phyloP scores from a whole-genome alignment of 2,888 invertebrate genomes.

The Watsonalla cultraria region DNA sequence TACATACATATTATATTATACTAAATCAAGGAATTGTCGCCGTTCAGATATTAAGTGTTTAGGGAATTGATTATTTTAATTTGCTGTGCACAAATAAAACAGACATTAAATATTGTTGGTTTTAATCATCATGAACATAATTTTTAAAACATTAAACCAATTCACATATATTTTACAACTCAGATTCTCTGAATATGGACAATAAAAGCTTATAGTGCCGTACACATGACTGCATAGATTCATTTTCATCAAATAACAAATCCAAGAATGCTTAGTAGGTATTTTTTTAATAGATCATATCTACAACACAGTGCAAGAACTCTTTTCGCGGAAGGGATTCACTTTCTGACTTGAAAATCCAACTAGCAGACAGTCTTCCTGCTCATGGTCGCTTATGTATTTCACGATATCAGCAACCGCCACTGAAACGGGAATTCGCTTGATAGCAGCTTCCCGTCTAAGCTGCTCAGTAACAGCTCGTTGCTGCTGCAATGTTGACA shows the following conservation, averaged over 20 bases:
- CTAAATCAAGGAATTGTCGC: neutral
- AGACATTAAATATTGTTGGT: neutral
- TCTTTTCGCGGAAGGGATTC: slow-evolving; percentile 97
- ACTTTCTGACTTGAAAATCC: slow-evolving; percentile 97
- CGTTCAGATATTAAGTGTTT: neutral
- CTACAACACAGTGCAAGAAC: slow-evolving; percentile 91
- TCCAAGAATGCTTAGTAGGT: neutral
- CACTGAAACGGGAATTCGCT: slow-evolving; percentile 90
- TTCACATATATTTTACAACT: neutral
- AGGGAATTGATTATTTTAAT: neutral
- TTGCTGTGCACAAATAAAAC: neutral
- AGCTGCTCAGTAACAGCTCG: slow-evolving; percentile 95
- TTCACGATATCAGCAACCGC: slow-evolving; percentile 96
- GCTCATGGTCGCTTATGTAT: slow-evolving; percentile 93
- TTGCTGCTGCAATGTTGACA: slow-evolving; percentile 96
- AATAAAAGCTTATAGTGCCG: neutral
- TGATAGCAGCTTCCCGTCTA: slow-evolving; percentile 92
- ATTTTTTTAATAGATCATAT: slow-evolving; percentile 8
- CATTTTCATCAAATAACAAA: neutral
- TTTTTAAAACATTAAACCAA: neutral
- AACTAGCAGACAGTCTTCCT: slow-evolving; percentile 94
- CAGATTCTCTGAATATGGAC: neutral
- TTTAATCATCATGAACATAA: neutral
- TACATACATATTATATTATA: neutral
- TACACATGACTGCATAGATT: neutral